These are phyloP conservation scores for Ptychoptera albimana DNA, from an alignment of 2,888 invertebrate species.

Conservation along the genomic window DNA sequence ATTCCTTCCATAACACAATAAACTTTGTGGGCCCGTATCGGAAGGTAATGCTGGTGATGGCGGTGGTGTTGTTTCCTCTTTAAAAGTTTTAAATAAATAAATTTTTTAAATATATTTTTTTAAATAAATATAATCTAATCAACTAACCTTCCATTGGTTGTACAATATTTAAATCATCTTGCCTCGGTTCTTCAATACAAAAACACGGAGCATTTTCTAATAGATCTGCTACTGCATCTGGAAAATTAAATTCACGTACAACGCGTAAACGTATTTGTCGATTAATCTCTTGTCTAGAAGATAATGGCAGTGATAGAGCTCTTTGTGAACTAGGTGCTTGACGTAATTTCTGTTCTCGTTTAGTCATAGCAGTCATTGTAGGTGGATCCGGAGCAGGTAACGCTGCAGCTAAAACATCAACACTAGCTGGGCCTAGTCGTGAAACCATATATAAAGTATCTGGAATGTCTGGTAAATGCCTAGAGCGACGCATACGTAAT, in stretches of 20 bases:
- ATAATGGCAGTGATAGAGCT: conserved; percentile 57
- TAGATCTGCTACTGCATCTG: conserved; percentile 72
- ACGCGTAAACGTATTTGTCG: conserved; percentile 72
- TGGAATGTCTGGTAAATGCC: conserved; percentile 70
- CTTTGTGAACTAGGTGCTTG: conserved; percentile 64
- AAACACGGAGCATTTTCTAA: conserved; percentile 38
- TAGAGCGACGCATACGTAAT: conserved; percentile 49
- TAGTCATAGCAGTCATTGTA: conserved; percentile 63
- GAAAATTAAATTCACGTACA: conserved; percentile 85
- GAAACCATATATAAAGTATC: conserved; percentile 84
- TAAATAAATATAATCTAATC: no score
- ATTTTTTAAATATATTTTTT: no score
- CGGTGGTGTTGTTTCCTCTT: conserved; percentile 26
- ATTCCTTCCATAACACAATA: conserved; percentile 40
- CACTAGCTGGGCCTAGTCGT: conserved; percentile 34
- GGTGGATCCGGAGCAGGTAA: conserved; percentile 62
- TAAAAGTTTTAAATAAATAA: no score
- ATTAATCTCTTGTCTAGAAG: conserved; percentile 60
- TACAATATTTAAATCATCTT: conserved; percentile 15
- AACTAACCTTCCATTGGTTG: conserved; percentile 2
- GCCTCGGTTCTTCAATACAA: conserved; percentile 18
- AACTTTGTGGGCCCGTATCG: conserved; percentile 20
- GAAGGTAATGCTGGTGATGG: conserved; percentile 28
- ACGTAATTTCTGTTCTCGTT: conserved; percentile 69
- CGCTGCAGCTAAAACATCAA: conserved; percentile 47